Evolutionary conservation across 2,113 vertebrate species (phyloP), one percentile per base, ranked within the genome.

Genomic region (Apteryx mantelli): DNA sequence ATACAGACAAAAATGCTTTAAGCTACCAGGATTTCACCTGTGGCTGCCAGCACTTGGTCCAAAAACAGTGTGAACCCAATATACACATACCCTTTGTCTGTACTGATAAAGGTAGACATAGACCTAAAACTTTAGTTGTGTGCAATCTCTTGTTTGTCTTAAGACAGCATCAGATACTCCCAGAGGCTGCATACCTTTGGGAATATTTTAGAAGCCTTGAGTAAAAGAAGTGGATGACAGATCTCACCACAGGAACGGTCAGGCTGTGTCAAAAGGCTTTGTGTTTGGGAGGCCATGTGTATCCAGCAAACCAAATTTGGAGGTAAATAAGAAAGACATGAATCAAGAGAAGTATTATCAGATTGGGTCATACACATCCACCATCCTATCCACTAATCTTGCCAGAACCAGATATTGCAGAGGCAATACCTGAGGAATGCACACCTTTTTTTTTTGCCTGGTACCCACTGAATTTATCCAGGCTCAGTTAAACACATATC

Each of bases 31-130:
- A 63, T 79, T 71, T 75, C 32, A 24, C 20, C 65, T n/a, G 42
- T 55, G 70, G 44, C 82, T 66, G 66, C 3, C n/a, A 60, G 70
- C 30, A n/a, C 40, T 65, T 5, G 0, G 53, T 66, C 76, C 66
- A 66, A 86, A 10, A 32, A 5, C 56, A 8, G 34, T 5, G 34
- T 21, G 52, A 86, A 76, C 17, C 70, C 58, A 61, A 15, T 26
- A 7, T 1, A 0, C 19, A 48, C 21, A 3, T 7, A 10, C 8
- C 21, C 32, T 7, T 4, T 42, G 60, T 84, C 70, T 53, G 7
- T 42, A 17, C 74, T 48, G 52, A 8, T 61, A 28, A 70, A 70
- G 55, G 34, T 19, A 58, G 48, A 80, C 58, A 48, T 9, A 69
- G 70, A 68, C 53, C 12, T 21, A 21, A 42, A 61, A 60, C 20